Evolutionary conservation across 1,140 invertebrate species (phyloP), one percentile per base, ranked within the genome.

Genomic region (Apis laboriosa): DNA sequence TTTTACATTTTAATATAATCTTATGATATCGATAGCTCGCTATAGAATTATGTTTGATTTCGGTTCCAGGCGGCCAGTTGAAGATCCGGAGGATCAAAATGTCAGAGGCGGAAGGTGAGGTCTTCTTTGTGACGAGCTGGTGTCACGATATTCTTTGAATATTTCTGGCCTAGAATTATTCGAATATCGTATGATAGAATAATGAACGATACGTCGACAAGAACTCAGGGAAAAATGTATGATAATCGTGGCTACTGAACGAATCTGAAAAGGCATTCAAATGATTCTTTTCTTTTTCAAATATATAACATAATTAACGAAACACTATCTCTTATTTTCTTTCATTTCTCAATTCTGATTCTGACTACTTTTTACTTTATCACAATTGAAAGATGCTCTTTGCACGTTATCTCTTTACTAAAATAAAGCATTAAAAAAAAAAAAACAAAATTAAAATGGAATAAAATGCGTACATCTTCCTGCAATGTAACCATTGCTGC

Each of bases 101-200:
- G 93, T 93, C 93, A 87, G 91, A 90, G 86, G 86, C 83, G 89
- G 92, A 93, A 93, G 93, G 93, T 93, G 88, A 90, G 89, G 77
- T 73, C 81, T 76, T n/a, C 72, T 87, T 87, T 84, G 34, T 34
- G 34, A 70, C 73, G 77, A 87, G 81, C 80, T 49, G 85, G 77
- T 68, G 77, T 83, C 64, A 87, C 82, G 81, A 73, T 70, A 68
- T 87, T 80, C 68, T 79, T 87, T 84, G 85, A 87, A 66, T 80
- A 67, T 80, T 76, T 53, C 55, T 58, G 75, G 75, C 66, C 81
- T 83, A 83, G 51, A 67, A 78, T 71, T 83, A 78, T 71, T 83
- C 60, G 75, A 49, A 51, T 83, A 84, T 80, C 85, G 86, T 86
- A 84, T 49, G 74, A 87, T 87, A 87, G 77, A 43, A 87, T 87